Percentiles rank a stretch among this genome's conserved stretches.
phyloP scores from a whole-genome alignment of 2,113 vertebrate genomes.

The Cettia cetti region DNA sequence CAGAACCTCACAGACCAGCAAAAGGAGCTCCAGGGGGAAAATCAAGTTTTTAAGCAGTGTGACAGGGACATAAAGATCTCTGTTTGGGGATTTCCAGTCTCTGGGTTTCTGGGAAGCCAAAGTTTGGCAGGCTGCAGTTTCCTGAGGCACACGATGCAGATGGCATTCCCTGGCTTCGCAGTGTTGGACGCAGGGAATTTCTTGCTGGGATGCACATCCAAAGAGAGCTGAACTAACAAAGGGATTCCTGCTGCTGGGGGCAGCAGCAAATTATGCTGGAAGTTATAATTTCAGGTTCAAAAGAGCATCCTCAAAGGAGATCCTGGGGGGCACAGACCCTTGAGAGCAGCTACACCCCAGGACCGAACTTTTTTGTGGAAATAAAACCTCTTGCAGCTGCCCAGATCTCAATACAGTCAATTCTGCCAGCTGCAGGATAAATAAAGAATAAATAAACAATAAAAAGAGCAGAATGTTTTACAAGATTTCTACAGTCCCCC shows the following conservation, averaged over 20 bases:
- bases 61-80: not conserved
- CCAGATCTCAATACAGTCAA: not conserved
- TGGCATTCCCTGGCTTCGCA: not conserved
- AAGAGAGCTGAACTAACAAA: not conserved
- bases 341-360: not conserved
- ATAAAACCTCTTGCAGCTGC: not conserved
- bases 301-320: not conserved
- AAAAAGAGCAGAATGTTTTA: not conserved
- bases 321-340: not conserved
- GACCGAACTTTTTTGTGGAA: not conserved
- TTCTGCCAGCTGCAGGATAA: not conserved
- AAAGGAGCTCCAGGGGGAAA: not conserved
- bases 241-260: not conserved
- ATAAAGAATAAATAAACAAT: not conserved
- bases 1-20: not conserved
- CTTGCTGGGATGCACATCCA: not conserved
- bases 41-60: not conserved
- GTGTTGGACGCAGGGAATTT: not conserved
- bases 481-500: not conserved
- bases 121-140: not conserved
- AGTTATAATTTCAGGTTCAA: not conserved
- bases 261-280: not conserved
- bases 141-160: not conserved
- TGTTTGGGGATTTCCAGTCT: not conserved
- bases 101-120: not conserved